phyloP scores from a whole-genome alignment of 2,113 vertebrate species.

The Amphiprion percula region DNA sequence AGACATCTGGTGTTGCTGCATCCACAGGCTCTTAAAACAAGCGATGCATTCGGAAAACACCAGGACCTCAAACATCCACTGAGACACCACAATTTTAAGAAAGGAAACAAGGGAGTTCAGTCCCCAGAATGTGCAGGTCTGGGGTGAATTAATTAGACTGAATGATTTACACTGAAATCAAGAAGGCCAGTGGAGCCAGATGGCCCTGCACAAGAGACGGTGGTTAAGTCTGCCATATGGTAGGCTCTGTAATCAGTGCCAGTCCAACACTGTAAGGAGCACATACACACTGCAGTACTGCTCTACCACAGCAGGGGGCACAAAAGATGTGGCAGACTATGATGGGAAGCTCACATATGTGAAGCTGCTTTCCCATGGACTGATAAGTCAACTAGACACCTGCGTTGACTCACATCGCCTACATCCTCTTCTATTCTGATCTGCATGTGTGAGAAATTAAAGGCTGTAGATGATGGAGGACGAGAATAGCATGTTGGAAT shows the following conservation, averaged over 20 bases:
- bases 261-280: slow-evolving; percentile 19
- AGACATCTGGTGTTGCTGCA: slow-evolving; percentile 32
- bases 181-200: slow-evolving; percentile 64
- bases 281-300: slow-evolving; percentile 35
- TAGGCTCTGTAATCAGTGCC: slow-evolving; percentile 59
- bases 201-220: slow-evolving; percentile 56
- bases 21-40: neutral
- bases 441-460: slow-evolving; percentile 27
- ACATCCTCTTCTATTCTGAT: slow-evolving; percentile 37
- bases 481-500: neutral
- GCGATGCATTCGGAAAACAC: neutral
- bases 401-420: slow-evolving; percentile 39
- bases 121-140: slow-evolving; percentile 16
- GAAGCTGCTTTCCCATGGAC: slow-evolving; percentile 44
- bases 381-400: slow-evolving; percentile 45
- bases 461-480: neutral
- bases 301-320: slow-evolving; percentile 67
- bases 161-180: slow-evolving; percentile 48
- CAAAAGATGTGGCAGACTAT: neutral
- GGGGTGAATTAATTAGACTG: slow-evolving; percentile 59
- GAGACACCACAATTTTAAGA: slow-evolving; percentile 14
- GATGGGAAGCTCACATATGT: neutral
- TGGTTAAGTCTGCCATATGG: slow-evolving; percentile 74
- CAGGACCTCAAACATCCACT: slow-evolving; percentile 9
- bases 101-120: slow-evolving; percentile 1